Conservation (phyloP, 2,113 vertebrate genomes). For the Sorex araneus region DNA sequence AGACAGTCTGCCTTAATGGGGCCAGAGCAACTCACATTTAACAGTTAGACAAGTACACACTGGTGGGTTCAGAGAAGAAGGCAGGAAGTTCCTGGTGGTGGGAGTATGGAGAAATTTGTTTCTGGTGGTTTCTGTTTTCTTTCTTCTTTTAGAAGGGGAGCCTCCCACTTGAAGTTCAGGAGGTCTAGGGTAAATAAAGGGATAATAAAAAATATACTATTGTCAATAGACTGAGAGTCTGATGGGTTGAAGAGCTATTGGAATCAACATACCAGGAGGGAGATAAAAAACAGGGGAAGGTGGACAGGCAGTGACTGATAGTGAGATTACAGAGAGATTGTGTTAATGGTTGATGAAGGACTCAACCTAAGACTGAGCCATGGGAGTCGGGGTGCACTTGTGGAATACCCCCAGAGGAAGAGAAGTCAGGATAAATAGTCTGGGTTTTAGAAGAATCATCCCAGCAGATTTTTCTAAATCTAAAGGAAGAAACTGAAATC, state of each 20-base stretch:
- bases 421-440: not conserved
- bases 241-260: not conserved
- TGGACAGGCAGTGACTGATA: not conserved
- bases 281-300: not conserved
- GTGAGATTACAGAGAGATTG: not conserved
- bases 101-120: not conserved
- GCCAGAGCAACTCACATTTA: not conserved
- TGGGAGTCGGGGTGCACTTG: no score
- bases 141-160: no score
- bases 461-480: not conserved
- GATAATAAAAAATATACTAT: not conserved
- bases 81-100: not conserved
- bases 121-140: not conserved
- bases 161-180: no score
- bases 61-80: not conserved
- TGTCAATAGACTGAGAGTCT: not conserved
- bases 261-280: not conserved
- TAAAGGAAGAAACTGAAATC: constrained; percentile 1
- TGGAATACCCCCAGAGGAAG: accelerated
- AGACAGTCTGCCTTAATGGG: no score
- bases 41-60: not conserved
- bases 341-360: not conserved
- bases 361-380: not conserved
- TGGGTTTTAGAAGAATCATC: constrained; percentile 4
- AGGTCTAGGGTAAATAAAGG: not conserved